Conservation (phyloP, 2,113 vertebrate genomes). For the Bubo blakistoni region DNA sequence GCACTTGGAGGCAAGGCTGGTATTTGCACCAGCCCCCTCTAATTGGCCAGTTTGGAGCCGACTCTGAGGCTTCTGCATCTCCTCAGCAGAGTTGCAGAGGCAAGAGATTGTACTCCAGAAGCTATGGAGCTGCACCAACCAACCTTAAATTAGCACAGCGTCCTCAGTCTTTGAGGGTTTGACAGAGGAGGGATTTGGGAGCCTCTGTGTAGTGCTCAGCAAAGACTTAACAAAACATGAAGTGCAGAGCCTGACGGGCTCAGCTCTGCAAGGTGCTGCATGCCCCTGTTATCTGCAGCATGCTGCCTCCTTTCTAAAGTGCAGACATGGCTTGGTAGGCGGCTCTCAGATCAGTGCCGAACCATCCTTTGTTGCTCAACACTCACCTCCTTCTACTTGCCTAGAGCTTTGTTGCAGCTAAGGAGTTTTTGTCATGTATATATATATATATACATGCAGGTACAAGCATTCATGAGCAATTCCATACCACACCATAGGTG, state of each 20-base stretch:
- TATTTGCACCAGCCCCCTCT: neutral
- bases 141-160: neutral
- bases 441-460: neutral
- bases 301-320: neutral
- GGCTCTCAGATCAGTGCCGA: neutral
- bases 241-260: neutral
- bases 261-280: neutral
- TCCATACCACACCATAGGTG: neutral
- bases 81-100: neutral
- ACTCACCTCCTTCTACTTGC: neutral
- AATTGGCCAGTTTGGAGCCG: neutral
- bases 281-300: neutral
- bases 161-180: neutral
- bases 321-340: accelerated
- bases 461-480: neutral
- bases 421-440: neutral
- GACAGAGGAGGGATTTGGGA: neutral
- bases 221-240: neutral
- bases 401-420: neutral
- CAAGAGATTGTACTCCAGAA: neutral
- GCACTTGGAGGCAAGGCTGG: neutral
- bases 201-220: neutral
- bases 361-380: neutral
- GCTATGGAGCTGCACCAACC: accelerated
- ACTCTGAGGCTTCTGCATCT: neutral